These are phyloP conservation scores for Lycocorax pyrrhopterus DNA, from an alignment of 2,113 vertebrate species.

Conservation along the genomic window DNA sequence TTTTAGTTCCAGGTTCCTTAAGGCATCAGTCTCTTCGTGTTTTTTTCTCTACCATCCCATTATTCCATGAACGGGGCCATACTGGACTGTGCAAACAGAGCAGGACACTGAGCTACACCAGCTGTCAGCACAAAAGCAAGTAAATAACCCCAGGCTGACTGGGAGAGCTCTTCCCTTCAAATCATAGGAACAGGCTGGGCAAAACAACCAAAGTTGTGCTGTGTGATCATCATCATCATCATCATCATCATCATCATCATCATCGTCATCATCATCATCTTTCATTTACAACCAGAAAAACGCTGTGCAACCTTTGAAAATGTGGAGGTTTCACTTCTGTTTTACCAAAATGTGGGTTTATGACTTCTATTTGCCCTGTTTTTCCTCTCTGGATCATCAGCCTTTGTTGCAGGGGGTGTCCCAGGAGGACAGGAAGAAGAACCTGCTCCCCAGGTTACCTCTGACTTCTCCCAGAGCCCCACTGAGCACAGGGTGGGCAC, in stretches of 20 bases:
- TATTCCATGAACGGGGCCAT: too few species aligned
- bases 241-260: too few species aligned
- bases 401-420: neutral
- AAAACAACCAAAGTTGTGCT: neutral
- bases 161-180: neutral
- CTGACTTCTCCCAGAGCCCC: neutral
- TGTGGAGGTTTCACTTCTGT: neutral
- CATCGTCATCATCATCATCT: neutral
- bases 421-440: neutral
- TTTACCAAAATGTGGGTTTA: neutral
- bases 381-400: neutral
- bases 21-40: neutral
- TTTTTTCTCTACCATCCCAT: neutral
- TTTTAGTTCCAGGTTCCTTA: neutral
- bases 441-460: neutral
- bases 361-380: neutral
- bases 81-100: neutral
- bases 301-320: fast-evolving
- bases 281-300: neutral
- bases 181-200: neutral
- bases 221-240: neutral
- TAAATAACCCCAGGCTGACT: neutral
- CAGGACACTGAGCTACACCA: neutral
- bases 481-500: neutral
- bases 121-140: neutral